phyloP scores from a whole-genome alignment of 2,888 invertebrate genomes.

The Nymphalis polychloros region DNA sequence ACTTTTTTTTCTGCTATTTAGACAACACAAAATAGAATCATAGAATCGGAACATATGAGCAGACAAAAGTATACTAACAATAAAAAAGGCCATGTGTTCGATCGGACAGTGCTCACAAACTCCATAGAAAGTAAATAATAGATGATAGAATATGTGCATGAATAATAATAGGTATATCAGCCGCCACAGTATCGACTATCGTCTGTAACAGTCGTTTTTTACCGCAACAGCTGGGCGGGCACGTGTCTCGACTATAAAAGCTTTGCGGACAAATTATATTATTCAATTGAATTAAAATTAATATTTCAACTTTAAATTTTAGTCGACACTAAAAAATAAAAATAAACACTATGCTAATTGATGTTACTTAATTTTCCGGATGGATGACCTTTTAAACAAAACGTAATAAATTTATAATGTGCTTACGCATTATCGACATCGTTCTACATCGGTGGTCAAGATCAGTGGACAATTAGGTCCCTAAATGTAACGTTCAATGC shows the following conservation, averaged over 20 bases:
- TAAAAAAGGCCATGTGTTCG: conserved; percentile 34
- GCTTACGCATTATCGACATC: conserved; percentile 43
- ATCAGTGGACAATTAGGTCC: conserved; percentile 44
- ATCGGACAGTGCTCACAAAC: conserved; percentile 44
- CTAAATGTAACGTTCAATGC: conserved; percentile 42
- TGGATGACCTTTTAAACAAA: conserved; percentile 21
- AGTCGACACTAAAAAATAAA: conserved; percentile 54
- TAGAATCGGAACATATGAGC: conserved; percentile 5
- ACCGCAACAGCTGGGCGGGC: conserved; percentile 59
- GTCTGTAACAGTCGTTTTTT: conserved; percentile 57
- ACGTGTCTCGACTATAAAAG: conserved; percentile 34
- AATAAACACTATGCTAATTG: conserved; percentile 52
- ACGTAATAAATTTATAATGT: conserved; percentile 50
- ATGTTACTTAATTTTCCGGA: conserved; percentile 48
- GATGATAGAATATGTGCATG: conserved; percentile 56
- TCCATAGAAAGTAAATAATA: conserved; percentile 60
- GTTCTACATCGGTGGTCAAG: conserved; percentile 55
- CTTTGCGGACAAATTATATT: conserved; percentile 28
- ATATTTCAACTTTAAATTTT: conserved; percentile 54
- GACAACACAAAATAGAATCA: not conserved
- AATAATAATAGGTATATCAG: conserved; percentile 54
- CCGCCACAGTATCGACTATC: conserved; percentile 48
- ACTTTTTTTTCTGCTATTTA: not conserved
- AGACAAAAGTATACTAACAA: conserved; percentile 25
- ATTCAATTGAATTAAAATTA: conserved; percentile 54